Evolutionary conservation across 2,797 vertebrate genomes (phyloP).

Genomic region (Eurystomus glaucurus): DNA sequence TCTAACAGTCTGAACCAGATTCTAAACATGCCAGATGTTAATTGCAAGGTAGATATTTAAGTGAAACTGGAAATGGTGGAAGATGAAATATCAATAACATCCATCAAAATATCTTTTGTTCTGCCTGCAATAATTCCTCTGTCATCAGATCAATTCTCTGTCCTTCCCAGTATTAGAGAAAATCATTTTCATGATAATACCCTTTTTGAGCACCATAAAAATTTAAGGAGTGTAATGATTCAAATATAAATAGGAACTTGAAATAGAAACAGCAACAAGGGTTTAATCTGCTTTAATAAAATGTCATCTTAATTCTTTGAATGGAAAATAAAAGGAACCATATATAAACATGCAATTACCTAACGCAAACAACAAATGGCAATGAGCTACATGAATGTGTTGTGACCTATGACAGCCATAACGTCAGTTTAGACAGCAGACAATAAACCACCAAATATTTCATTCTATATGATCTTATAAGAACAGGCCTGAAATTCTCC

Average conservation of each 20-base stretch:
- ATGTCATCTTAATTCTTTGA: not conserved
- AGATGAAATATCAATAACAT: not conserved
- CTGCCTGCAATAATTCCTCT: not conserved
- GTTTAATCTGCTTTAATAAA: not conserved
- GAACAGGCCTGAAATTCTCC: not conserved
- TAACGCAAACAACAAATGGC: not conserved
- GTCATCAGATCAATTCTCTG: not conserved
- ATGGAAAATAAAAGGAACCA: not conserved
- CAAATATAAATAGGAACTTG: not conserved
- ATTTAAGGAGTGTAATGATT: not conserved
- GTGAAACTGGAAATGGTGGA: not conserved
- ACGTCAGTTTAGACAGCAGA: not conserved
- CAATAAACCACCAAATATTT: not conserved
- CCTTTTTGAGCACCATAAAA: not conserved
- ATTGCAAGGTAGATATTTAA: not conserved
- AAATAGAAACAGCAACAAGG: not conserved
- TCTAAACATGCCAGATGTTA: not conserved
- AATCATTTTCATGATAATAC: not conserved
- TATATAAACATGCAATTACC: not conserved
- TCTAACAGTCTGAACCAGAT: not conserved
- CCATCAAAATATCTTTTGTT: not conserved
- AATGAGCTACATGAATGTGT: not conserved
- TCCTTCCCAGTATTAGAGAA: not conserved
- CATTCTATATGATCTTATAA: not conserved
- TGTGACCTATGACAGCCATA: not conserved